Evolutionary conservation across 1,140 invertebrate genomes (phyloP).

Genomic region (Archivesica marissinica): DNA sequence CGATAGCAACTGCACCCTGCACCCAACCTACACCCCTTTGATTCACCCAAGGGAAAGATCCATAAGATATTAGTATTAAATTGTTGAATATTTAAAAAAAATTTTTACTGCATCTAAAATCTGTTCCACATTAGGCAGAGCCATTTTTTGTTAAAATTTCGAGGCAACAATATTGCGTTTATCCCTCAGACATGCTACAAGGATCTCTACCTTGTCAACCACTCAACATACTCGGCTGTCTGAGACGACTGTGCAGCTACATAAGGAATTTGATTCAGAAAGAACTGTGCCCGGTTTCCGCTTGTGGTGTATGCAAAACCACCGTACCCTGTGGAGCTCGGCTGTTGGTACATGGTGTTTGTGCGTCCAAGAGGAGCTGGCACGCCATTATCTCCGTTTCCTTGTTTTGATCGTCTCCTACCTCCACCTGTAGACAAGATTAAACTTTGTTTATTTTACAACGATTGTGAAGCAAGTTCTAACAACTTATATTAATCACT

Average conservation of each 20-base stretch:
- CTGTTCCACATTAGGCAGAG: not conserved
- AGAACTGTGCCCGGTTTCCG: slow-evolving; percentile 70
- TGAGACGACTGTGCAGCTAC: slow-evolving; percentile 69
- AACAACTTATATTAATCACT: too few species aligned
- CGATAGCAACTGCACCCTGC: too few species aligned
- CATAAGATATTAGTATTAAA: slow-evolving; percentile 19
- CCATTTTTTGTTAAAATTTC: not conserved
- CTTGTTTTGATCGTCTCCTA: slow-evolving; percentile 65
- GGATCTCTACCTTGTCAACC: slow-evolving; percentile 74
- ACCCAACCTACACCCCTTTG: too few species aligned
- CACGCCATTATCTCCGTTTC: slow-evolving; percentile 49
- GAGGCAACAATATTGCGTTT: not conserved
- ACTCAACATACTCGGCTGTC: slow-evolving; percentile 78
- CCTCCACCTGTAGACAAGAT: slow-evolving; percentile 72
- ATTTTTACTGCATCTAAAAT: not conserved
- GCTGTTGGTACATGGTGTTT: slow-evolving; percentile 70
- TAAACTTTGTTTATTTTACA: too few species aligned
- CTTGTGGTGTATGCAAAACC: slow-evolving; percentile 66
- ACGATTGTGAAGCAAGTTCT: too few species aligned
- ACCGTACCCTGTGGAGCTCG: slow-evolving; percentile 58
- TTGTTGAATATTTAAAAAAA: not conserved
- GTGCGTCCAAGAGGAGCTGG: slow-evolving; percentile 63
- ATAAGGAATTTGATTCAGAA: slow-evolving; percentile 76
- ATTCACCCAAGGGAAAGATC: slow-evolving; percentile 33
- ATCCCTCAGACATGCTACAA: slow-evolving; percentile 48